These are phyloP conservation scores for Drosophila tanythrix DNA, from an alignment of 2,888 invertebrate species.

Conservation along the genomic window DNA sequence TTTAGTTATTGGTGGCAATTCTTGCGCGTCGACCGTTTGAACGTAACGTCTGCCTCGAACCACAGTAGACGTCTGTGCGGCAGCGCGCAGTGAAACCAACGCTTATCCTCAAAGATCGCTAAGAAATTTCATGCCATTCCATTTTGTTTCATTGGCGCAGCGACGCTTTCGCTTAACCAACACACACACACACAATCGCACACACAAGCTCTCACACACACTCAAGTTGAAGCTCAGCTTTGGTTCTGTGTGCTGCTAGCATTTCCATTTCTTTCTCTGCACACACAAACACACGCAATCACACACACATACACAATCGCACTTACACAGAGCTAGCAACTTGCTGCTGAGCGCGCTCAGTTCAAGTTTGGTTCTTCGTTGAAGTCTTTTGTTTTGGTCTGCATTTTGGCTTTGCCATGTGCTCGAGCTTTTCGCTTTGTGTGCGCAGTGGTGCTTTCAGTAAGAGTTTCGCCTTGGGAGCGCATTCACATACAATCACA, in stretches of 20 bases:
- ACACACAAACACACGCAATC: constrained; percentile 16
- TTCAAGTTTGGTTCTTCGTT: constrained; percentile 74
- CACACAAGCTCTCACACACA: constrained; percentile 12
- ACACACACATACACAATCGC: constrained; percentile 10
- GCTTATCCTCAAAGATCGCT: constrained; percentile 83
- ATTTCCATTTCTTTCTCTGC: constrained; percentile 65
- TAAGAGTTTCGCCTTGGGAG: constrained; percentile 75
- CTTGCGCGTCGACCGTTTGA: constrained; percentile 76
- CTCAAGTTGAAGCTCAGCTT: constrained; percentile 51
- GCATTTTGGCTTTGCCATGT: constrained; percentile 70
- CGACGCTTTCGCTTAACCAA: constrained; percentile 72
- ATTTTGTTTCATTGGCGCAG: constrained; percentile 66
- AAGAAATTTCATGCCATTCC: constrained; percentile 81
- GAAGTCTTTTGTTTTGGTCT: constrained; percentile 79
- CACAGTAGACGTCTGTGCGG: constrained; percentile 83
- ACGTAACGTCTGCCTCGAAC: constrained; percentile 83
- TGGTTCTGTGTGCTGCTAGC: constrained; percentile 57
- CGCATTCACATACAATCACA: constrained; percentile 14
- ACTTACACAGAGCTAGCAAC: constrained; percentile 6
- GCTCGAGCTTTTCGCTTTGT: constrained; percentile 52
- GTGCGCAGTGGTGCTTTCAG: constrained; percentile 25
- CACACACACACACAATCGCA: constrained; percentile 20
- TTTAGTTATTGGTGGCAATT: constrained; percentile 47
- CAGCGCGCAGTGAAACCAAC: constrained; percentile 81
- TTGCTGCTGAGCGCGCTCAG: constrained; percentile 35